Evolutionary conservation across 2,888 invertebrate species (phyloP).

Genomic region (Yponomeuta cagnagella): DNA sequence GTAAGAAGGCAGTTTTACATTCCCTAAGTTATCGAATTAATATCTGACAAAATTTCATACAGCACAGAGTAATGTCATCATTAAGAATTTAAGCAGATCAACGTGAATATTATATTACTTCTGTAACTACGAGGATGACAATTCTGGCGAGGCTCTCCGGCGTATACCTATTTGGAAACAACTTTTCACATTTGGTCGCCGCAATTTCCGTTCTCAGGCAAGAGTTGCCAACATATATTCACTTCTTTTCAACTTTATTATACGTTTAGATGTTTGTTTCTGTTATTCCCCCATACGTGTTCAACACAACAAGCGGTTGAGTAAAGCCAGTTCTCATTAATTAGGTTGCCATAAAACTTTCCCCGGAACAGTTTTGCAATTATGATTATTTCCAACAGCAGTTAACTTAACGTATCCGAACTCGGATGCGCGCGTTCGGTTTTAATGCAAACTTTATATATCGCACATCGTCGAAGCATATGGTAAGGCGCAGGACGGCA

Average conservation of each 20-base stretch:
- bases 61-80: constrained; percentile 3
- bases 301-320: not conserved
- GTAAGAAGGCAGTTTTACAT: too few species aligned
- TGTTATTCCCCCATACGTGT: not conserved
- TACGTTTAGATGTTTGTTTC: constrained; percentile 8
- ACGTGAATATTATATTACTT: constrained; percentile 14
- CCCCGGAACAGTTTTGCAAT: not conserved
- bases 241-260: constrained; percentile 21
- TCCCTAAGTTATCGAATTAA: too few species aligned
- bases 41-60: not conserved
- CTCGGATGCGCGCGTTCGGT: not conserved
- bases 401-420: not conserved
- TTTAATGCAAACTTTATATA: not conserved
- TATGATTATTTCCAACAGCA: not conserved
- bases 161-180: constrained; percentile 30
- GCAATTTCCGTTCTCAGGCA: constrained; percentile 42
- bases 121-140: constrained; percentile 18
- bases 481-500: not conserved
- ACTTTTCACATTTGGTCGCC: constrained; percentile 53
- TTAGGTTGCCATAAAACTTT: not conserved
- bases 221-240: constrained; percentile 16
- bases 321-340: not conserved
- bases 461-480: not conserved
- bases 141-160: constrained; percentile 14
- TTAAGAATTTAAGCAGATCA: constrained; percentile 12